Conservation (phyloP, 2,113 vertebrate genomes). For the Charina bottae region DNA sequence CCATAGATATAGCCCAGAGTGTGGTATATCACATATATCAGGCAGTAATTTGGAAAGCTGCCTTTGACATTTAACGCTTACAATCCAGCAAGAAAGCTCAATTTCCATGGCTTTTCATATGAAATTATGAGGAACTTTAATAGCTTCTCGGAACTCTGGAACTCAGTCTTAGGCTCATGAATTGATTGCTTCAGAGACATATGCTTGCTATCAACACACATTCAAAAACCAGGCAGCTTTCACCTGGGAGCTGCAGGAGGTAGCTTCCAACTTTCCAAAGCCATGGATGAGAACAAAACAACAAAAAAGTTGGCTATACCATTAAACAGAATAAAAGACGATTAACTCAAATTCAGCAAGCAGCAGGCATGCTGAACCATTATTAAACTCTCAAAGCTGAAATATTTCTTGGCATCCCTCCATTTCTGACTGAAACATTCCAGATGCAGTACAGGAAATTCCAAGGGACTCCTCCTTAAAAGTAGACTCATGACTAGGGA, state of each 20-base stretch:
- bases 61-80: slow-evolving; percentile 39
- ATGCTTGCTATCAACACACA: not conserved
- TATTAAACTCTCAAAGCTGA: not conserved
- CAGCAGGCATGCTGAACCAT: not conserved
- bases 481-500: slow-evolving; percentile 17
- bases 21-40: not conserved
- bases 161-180: not conserved
- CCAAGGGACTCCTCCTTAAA: not conserved
- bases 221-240: slow-evolving; percentile 4
- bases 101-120: slow-evolving; percentile 32
- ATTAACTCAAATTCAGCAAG: not conserved
- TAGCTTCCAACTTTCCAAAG: slow-evolving; percentile 6
- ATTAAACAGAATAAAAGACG: not conserved
- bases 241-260: slow-evolving; percentile 12
- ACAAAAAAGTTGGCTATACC: not conserved
- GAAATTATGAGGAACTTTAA: not conserved
- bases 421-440: not conserved
- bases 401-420: slow-evolving; percentile 10
- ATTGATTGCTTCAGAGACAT: slow-evolving; percentile 32
- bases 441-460: slow-evolving; percentile 23
- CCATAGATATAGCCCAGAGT: not conserved
- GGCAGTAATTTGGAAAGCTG: slow-evolving; percentile 35
- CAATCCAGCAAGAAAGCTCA: slow-evolving; percentile 24
- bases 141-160: slow-evolving; percentile 9
- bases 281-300: slow-evolving; percentile 10